A percentile compares a stretch with the other conserved stretches of the same genome.
phyloP scores from a whole-genome alignment of 2,797 vertebrate genomes.

The Ctenopoma kingsleyae region DNA sequence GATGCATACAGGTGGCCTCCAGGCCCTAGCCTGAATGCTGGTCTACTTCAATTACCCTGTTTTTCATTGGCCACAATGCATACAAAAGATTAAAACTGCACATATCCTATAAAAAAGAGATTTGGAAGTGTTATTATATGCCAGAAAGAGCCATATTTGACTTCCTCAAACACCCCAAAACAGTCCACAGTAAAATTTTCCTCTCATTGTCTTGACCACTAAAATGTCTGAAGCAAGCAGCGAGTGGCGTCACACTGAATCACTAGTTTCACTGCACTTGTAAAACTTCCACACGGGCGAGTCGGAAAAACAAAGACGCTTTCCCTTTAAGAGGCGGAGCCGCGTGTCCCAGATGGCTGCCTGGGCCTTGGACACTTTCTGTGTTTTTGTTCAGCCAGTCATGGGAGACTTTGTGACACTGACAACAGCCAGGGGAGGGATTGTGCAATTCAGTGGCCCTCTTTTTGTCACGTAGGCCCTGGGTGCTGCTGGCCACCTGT shows the following conservation, averaged over 20 bases:
- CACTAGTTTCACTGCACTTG: slow-evolving; percentile 46
- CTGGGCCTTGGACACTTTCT: slow-evolving; percentile 67
- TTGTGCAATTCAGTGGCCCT: slow-evolving; percentile 73
- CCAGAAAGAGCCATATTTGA: neutral
- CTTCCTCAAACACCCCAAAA: slow-evolving; percentile 9
- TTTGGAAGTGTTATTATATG: neutral
- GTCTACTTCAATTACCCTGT: slow-evolving; percentile 55
- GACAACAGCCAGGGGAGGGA: slow-evolving; percentile 50
- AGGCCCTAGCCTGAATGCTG: slow-evolving; percentile 39
- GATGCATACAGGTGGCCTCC: slow-evolving; percentile 76
- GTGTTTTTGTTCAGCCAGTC: slow-evolving; percentile 77
- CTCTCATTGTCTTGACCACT: neutral
- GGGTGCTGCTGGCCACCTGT: slow-evolving; percentile 44
- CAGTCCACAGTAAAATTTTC: slow-evolving; percentile 8
- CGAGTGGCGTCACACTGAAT: slow-evolving; percentile 36
- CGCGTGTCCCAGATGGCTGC: slow-evolving; percentile 69
- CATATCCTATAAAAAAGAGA: neutral
- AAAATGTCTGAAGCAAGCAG: neutral
- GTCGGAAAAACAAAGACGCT: slow-evolving; percentile 30
- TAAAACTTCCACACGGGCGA: slow-evolving; percentile 30
- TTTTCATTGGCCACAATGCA: slow-evolving; percentile 52
- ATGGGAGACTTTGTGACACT: slow-evolving; percentile 73
- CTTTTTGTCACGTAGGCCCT: slow-evolving; percentile 77
- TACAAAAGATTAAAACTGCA: slow-evolving; percentile 11
- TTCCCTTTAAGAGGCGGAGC: slow-evolving; percentile 76